These are phyloP conservation scores for Patiria pectinifera DNA, from an alignment of 53 echinoderm and acorn worm species.

Conservation along the genomic window DNA sequence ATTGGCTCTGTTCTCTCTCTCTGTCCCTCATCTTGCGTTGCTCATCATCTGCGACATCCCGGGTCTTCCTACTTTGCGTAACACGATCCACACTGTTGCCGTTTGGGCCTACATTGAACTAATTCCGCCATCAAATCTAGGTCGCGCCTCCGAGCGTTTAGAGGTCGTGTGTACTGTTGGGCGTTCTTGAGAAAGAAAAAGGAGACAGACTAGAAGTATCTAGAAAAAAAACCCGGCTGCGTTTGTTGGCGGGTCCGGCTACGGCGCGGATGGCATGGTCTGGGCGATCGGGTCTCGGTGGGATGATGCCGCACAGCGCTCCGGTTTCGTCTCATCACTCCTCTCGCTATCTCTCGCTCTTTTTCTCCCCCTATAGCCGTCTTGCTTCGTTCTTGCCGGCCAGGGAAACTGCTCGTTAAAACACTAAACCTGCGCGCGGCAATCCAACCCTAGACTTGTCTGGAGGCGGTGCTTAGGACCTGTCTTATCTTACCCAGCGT, in stretches of 20 bases:
- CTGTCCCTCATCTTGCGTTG: not conserved
- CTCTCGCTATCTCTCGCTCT: conserved; percentile 11
- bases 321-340: conserved; percentile 56
- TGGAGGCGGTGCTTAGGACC: conserved; percentile 54
- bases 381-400: not conserved
- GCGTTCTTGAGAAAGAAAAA: conserved; percentile 5
- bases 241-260: conserved; percentile 7
- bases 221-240: conserved; percentile 13
- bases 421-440: conserved; percentile 47
- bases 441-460: conserved; percentile 51
- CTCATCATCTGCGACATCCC: conserved; percentile 6
- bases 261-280: conserved; percentile 10
- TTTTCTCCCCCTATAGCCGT: conserved; percentile 13
- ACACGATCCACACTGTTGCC: conserved; percentile 64
- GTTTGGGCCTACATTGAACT: conserved; percentile 68
- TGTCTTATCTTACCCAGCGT: conserved; percentile 54
- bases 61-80: conserved; percentile 31
- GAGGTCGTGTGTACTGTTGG: conserved; percentile 60
- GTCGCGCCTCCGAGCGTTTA: conserved; percentile 61
- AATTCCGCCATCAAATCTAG: conserved; percentile 67
- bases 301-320: conserved; percentile 31
- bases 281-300: not conserved
- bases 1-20: no score
- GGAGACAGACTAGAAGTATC: not conserved
- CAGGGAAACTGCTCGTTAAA: conserved; percentile 52